Evolutionary conservation across 2,797 vertebrate species (phyloP), one percentile per base, ranked within the genome.

Genomic region (Heterohyrax brucei): DNA sequence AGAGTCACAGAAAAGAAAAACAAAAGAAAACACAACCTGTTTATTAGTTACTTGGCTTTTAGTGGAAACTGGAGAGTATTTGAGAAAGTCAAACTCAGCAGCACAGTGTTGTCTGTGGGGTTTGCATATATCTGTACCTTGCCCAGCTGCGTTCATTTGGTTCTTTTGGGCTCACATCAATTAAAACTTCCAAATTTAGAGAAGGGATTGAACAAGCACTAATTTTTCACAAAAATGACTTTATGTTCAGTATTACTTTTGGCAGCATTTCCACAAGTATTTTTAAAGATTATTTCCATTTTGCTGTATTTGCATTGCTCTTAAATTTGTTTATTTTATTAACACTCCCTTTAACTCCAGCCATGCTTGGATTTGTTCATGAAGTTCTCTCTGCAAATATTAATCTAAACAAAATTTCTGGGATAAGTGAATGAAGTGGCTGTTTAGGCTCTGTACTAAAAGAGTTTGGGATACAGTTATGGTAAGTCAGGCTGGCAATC

Each of bases 291-390:
- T 33, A 80, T 30, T 93, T 96, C 87, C 91, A 75, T 33, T 97
- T 83, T 2, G 14, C 16, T 90, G 4, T 86, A 91, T 92, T 94
- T 96, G 48, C 56, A 86, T 88, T 94, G 95, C 88, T 97, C 96
- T 87, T 30, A 30, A 89, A 59, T 33, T 8, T 4, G 26, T 66
- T 10, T 53, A 53, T 92, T 97, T 94, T 59, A 79, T 94, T 96
- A 84, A 73, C 8, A 61, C 87, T 89, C 13, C 21, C 5, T 21
- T 59, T 89, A 84, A 94, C 68, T 7, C 18, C 73, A 77, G 44
- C 3, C 44, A 30, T 64, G 68, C 9, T 87, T 59, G 10, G 19
- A 22, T 53, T 84, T 94, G 21, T 16, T 94, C 13, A 3, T 39
- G n/a, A 93, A 85, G 50, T 90, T 88, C 46, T 93, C 10, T 10